Base-by-base conservation (phyloP, 2,888 invertebrate species). In the Nineta flava region DNA sequence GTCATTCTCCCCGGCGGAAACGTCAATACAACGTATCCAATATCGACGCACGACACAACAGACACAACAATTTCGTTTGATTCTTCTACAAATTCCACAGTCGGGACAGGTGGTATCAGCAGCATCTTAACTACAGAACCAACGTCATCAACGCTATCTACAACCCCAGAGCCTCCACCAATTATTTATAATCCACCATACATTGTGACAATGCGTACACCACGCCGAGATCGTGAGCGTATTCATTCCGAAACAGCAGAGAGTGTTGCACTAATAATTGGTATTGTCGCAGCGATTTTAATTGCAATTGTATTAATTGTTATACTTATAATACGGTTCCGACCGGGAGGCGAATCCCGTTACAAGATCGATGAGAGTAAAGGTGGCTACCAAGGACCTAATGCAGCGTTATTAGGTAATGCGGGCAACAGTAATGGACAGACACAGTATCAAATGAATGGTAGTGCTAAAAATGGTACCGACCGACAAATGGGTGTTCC, bases 351-450 rank as follows among this genome's bases (percentile, higher is more conserved):
- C 48, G 91, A 92, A 64, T 83, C 85, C n/a, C 84, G 85, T 50
- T 95, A 93, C 66, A 95, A 94, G 67, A 86, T 93, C 53, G 93
- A 94, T 61, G 88, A 92, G 58, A 80, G 83, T 62, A 81, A 79
- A 60, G 79, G 77, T 53, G 79, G 75, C 51, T 83, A 81, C 65
- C 83, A 85, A 62, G 83, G 86, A 48, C 87, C 87, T 41, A 83
- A 82, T 60, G 85, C 87, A 0, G 87, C 87, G 4, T 69, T 87
- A 34, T 69, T 87, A 51, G 80, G 81, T 32, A 79, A 80, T 49
- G 62, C 69, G 3, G 62, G 62, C 53, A 72, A 65, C 61, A 69
- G 64, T 55, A 69, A 57, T 51, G 68, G 66, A 46, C 70, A 73
- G 55, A 63, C 68, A 52, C 71, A 70, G 57, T 68, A 72, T 26